Percentiles rank a stretch among this genome's conserved stretches.
phyloP scores from a whole-genome alignment of 2,113 vertebrate genomes.

The Lanius ludovicianus region DNA sequence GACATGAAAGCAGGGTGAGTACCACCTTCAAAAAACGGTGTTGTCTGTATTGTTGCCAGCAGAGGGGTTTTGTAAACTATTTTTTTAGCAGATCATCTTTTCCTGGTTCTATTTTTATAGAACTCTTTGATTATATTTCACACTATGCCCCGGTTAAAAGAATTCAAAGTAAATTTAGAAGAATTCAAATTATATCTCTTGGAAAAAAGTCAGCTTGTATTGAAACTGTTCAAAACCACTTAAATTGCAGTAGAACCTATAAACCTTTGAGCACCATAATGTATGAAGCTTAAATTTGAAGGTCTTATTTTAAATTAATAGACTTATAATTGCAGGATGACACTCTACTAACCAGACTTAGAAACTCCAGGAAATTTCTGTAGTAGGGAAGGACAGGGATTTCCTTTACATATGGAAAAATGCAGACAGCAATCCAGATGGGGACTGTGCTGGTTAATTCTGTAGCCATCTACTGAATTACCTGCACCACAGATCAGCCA shows the following conservation, averaged over 20 bases:
- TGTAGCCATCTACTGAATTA: background rate
- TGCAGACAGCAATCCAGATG: no score
- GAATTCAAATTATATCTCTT: background rate
- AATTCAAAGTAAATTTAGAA: background rate
- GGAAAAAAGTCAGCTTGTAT: background rate
- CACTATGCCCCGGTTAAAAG: background rate
- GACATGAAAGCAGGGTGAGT: background rate
- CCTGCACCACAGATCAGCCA: background rate
- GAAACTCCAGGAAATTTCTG: background rate
- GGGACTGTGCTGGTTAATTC: background rate
- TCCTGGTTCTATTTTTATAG: background rate
- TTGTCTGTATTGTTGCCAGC: background rate
- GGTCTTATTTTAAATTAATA: background rate
- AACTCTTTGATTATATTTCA: background rate
- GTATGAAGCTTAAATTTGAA: background rate
- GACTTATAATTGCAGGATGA: background rate
- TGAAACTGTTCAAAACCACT: background rate
- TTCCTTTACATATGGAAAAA: background rate
- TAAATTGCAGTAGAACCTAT: background rate
- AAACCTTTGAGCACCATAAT: background rate
- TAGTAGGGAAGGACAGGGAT: background rate
- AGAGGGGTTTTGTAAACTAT: background rate
- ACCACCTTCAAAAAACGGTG: background rate
- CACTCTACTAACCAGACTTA: background rate
- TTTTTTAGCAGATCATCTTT: background rate